phyloP scores from a whole-genome alignment of 2,113 vertebrate genomes.

The Odontophorus gujanensis region DNA sequence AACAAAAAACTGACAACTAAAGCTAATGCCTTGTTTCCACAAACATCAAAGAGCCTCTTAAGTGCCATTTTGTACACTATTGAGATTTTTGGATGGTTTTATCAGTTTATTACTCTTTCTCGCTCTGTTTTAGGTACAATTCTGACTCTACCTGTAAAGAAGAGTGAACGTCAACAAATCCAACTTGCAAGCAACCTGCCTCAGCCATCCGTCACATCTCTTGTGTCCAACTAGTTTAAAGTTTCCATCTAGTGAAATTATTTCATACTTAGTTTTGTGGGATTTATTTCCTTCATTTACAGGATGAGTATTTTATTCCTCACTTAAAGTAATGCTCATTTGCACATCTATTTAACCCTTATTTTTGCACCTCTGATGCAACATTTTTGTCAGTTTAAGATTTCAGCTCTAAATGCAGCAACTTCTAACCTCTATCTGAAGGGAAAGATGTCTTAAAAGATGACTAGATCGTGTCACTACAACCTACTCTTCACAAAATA shows the following conservation, averaged over 20 bases:
- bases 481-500: background rate
- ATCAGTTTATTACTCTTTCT: background rate
- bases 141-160: background rate
- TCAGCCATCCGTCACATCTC: background rate
- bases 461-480: background rate
- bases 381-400: background rate
- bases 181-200: background rate
- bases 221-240: background rate
- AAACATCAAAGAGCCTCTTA: slow-evolving; percentile 48
- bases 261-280: background rate
- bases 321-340: background rate
- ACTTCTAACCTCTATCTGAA: background rate
- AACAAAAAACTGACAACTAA: slow-evolving; percentile 41
- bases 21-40: background rate
- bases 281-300: background rate
- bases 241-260: background rate
- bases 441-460: background rate
- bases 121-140: background rate
- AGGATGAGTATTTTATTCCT: background rate
- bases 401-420: background rate
- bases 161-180: background rate
- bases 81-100: background rate
- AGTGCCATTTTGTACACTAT: slow-evolving; percentile 14
- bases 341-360: background rate
- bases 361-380: background rate